These are phyloP conservation scores for Caerostris darwini DNA, from an alignment of 1,140 invertebrate species.

Conservation along the genomic window DNA sequence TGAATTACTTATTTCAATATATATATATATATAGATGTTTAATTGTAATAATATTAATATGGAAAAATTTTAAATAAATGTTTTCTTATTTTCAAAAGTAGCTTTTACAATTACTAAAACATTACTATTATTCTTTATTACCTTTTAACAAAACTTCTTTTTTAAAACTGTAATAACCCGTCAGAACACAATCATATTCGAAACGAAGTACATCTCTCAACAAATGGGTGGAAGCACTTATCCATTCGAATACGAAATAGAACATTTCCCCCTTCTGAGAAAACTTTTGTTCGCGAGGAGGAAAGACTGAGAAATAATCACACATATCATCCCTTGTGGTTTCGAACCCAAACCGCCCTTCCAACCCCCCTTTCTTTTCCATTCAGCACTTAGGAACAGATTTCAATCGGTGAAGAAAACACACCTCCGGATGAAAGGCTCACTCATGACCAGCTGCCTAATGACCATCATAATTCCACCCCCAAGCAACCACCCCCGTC, in stretches of 20 bases:
- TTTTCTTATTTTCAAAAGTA: too few relatives aligned
- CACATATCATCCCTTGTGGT: not conserved
- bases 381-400: constrained; percentile 22
- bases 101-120: too few relatives aligned
- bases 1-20: too few relatives aligned
- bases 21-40: too few relatives aligned
- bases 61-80: too few relatives aligned
- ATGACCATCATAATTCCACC: constrained; percentile 35
- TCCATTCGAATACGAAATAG: not conserved
- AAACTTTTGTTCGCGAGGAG: not conserved
- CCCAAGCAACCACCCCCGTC: not conserved
- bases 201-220: not conserved
- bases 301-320: not conserved
- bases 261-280: not conserved
- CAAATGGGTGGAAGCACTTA: not conserved
- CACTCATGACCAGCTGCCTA: constrained; percentile 22
- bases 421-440: constrained; percentile 29
- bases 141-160: not conserved
- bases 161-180: not conserved
- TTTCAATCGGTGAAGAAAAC: constrained; percentile 27
- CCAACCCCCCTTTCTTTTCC: not conserved
- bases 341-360: not conserved
- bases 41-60: too few relatives aligned
- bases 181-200: not conserved
- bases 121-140: too few relatives aligned